Percentiles rank a stretch among this genome's conserved stretches.
Evolutionary conservation across 2,888 invertebrate genomes (phyloP).

Genomic region (Drosophila meridionalis): DNA sequence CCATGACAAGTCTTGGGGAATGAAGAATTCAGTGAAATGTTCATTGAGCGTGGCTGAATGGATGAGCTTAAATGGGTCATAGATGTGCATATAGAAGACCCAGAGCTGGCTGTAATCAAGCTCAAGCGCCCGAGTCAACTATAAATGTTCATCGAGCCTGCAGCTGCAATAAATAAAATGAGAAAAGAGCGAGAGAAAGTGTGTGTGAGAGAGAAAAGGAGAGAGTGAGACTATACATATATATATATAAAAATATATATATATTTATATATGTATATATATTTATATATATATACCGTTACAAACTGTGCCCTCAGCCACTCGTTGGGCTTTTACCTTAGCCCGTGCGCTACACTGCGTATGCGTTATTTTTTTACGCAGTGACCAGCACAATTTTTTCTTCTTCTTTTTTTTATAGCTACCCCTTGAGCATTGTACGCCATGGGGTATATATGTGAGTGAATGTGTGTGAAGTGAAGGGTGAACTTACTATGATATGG

Average conservation of each 20-base stretch:
- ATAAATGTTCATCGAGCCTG: constrained; percentile 15
- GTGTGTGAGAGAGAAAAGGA: background rate
- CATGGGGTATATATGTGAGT: constrained; percentile 12
- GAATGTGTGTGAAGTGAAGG: background rate
- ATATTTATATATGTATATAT: background rate
- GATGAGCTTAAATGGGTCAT: constrained; percentile 59
- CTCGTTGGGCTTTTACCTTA: constrained; percentile 15
- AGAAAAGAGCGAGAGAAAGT: background rate
- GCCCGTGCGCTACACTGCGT: constrained; percentile 36
- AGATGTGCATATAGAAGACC: constrained; percentile 23
- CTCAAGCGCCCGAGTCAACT: constrained; percentile 19
- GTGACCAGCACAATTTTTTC: constrained; percentile 49
- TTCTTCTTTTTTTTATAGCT: constrained; percentile 25
- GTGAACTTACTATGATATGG: background rate
- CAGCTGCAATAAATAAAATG: constrained; percentile 11
- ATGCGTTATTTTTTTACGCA: constrained; percentile 46
- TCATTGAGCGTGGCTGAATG: background rate
- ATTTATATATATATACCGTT: background rate
- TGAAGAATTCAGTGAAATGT: background rate
- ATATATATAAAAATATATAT: background rate
- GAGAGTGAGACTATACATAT: background rate
- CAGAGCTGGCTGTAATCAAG: constrained; percentile 27
- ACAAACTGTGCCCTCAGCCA: background rate
- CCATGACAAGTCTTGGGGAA: background rate
- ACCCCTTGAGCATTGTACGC: background rate